phyloP scores from a whole-genome alignment of 2,888 invertebrate genomes.

The Phalangium opilio region DNA sequence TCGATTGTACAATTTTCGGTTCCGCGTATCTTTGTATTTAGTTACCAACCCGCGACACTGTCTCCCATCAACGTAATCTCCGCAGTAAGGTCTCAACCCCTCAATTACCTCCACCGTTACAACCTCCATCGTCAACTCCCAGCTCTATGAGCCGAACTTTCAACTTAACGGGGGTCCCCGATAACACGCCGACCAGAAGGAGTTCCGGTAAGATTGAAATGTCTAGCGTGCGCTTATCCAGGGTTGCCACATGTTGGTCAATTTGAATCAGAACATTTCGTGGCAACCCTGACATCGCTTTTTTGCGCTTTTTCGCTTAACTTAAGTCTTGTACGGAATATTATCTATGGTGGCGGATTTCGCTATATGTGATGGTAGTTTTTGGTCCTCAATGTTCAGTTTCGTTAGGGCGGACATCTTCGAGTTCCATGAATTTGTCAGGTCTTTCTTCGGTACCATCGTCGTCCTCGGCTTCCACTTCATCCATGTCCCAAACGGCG shows the following conservation, averaged over 20 bases:
- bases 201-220: neutral
- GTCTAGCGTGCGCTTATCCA: neutral
- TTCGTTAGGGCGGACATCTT: no score
- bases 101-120: neutral
- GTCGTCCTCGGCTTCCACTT: neutral
- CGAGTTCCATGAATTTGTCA: neutral
- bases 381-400: no score
- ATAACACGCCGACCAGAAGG: neutral
- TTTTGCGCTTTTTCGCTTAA: neutral
- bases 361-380: no score
- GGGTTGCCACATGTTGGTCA: neutral
- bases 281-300: neutral
- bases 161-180: neutral
- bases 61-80: no score
- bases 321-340: no score
- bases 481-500: slow-evolving; percentile 7
- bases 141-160: no score
- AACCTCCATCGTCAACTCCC: neutral
- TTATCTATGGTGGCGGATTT: no score
- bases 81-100: no score
- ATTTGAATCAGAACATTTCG: neutral
- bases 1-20: no score
- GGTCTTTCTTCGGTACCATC: neutral
- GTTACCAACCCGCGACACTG: no score
- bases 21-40: no score